phyloP scores from a whole-genome alignment of 2,113 vertebrate species.

The Dasyornis broadbenti region DNA sequence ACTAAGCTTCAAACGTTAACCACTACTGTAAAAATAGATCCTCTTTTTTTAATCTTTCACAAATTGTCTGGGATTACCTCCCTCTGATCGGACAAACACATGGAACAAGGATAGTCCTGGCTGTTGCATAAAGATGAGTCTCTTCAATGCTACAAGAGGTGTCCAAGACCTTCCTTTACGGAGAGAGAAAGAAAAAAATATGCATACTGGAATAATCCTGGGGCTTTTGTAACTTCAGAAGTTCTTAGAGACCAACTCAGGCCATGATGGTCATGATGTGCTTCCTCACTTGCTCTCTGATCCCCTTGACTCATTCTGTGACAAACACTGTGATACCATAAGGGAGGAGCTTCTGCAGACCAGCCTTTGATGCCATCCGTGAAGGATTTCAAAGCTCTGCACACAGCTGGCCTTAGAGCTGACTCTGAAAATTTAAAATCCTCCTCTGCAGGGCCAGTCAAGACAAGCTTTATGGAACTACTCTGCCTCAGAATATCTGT shows the following conservation, averaged over 20 bases:
- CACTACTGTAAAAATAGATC: conserved; percentile 7
- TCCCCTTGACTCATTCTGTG: neutral
- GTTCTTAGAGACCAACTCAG: neutral
- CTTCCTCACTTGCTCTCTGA: neutral
- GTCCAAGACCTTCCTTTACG: neutral
- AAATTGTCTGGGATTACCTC: neutral
- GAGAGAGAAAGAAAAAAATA: neutral
- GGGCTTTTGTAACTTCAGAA: neutral
- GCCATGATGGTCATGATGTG: neutral
- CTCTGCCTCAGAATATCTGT: neutral
- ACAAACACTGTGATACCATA: accelerated
- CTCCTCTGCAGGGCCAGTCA: neutral
- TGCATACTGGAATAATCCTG: accelerated
- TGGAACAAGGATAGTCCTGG: neutral
- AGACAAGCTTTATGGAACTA: neutral
- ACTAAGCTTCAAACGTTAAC: neutral
- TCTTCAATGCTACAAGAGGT: neutral
- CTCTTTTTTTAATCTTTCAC: neutral
- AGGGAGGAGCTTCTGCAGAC: neutral
- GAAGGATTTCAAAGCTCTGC: neutral
- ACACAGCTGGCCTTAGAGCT: neutral
- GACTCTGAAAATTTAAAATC: neutral
- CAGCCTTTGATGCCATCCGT: neutral
- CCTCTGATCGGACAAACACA: neutral
- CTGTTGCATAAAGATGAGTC: neutral